Base-by-base conservation (phyloP, 2,797 vertebrate species). In the Falco berigora region DNA sequence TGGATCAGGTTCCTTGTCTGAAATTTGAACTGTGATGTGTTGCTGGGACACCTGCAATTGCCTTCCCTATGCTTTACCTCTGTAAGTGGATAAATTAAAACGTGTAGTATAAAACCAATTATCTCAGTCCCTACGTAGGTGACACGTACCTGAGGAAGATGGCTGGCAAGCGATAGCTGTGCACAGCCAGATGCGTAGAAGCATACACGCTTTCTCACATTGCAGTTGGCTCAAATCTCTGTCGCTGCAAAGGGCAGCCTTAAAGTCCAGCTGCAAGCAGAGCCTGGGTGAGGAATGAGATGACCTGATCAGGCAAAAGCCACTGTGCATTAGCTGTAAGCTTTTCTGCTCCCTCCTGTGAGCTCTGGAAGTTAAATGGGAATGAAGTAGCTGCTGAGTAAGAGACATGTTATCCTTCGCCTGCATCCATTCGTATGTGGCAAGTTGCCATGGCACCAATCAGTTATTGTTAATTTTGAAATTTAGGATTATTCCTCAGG, bases 361-460 rank as follows among this genome's bases (percentile, higher is more conserved):
- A 92, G 84, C 92, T 83, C 68, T 81, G 95, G 9, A 66, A 94
- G 93, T 66, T 66, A 91, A 94, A 92, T 73, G 85, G 50, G 32
- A 86, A 67, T 67, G 78, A 71, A 77, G 68, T 20, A 77, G 78
- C 80, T 94, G 84, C 83, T 92, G 76, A 79, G 80, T 92, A 77
- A 40, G 73, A 67, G 86, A 53, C 73, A 5, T 16, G 61, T 72
- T 90, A 66, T 34, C 83, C 80, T 71, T 90, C 0, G 4, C 80
- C 77, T 88, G 82, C 83, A 38, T 76, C 86, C 4, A 2, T 68
- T 86, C 71, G 23, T 14, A 16, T 10, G 47, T 34, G 62, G 94
- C 47, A 12, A 64, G 74, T 61, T 94, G 82, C 90, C 66, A 32
- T 73, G 87, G 82, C 56, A 71, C 46, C 0, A 1, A 76, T 86